Evolutionary conservation across 2,888 invertebrate species (phyloP).

Genomic region (Agonum fuliginosum): DNA sequence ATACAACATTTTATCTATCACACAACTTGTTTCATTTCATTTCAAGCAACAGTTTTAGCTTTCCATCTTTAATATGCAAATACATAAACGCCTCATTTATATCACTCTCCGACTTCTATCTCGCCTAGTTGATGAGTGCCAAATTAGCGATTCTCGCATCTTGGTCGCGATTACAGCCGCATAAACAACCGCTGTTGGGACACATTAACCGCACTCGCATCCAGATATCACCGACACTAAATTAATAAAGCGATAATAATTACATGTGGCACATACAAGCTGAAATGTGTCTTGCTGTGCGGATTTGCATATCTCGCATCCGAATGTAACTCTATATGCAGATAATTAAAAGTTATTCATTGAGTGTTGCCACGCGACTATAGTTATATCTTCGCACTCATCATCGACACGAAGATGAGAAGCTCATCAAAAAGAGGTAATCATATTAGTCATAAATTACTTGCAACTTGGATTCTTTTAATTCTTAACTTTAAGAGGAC

Average conservation of each 20-base stretch:
- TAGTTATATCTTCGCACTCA: too few species aligned
- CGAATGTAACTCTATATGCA: constrained; percentile 57
- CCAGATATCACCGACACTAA: constrained; percentile 43
- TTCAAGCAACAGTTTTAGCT: too few species aligned
- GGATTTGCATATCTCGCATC: constrained; percentile 56
- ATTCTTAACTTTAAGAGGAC: too few species aligned
- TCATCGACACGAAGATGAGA: too few species aligned
- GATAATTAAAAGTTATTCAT: constrained; percentile 56
- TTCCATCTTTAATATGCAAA: too few species aligned
- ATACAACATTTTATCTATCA: too few species aligned
- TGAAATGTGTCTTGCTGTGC: constrained; percentile 56
- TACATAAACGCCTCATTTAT: too few species aligned
- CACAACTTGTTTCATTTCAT: too few species aligned
- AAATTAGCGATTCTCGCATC: constrained; percentile 3
- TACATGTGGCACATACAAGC: constrained; percentile 47
- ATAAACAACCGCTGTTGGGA: constrained; percentile 39
- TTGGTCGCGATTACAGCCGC: background rate
- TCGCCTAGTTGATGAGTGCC: background rate
- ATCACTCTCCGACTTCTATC: too few species aligned
- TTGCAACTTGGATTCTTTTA: too few species aligned
- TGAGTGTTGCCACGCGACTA: constrained; percentile 52
- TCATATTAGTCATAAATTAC: too few species aligned
- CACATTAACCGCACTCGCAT: constrained; percentile 38
- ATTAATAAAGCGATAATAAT: constrained; percentile 58
- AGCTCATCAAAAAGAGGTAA: too few species aligned